Base-by-base conservation (phyloP, 2,888 invertebrate genomes). In the Pandemis corylana region DNA sequence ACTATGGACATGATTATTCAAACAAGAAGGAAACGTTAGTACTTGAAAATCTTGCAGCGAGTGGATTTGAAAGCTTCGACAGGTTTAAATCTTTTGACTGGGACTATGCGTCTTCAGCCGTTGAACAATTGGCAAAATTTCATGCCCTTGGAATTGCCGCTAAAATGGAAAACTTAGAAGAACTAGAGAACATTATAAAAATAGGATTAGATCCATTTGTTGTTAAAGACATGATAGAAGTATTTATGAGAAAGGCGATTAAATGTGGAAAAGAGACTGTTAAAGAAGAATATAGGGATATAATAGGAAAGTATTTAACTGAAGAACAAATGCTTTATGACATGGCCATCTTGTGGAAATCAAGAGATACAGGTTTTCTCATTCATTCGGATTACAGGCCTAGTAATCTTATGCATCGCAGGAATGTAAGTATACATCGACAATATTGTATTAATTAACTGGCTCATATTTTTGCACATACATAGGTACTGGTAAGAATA, bases 111-210 rank as follows among this genome's bases (percentile, higher is more conserved):
- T 77, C 84, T 0, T 76, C 81, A 3, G 82, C 88, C 0, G 78
- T 88, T 0, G 78, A 84, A 36, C 79, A 76, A 1, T 77, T 91
- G 13, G 90, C 91, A 0, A 84, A 83, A 61, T 88, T 89, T 72
- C 92, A 93, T 73, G 91, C 91, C 0, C 76, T 90, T n/a, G 90
- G 90, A 0, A 89, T 90, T 13, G 88, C 89, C 0, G 84, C 86
- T 62, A 83, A 84, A 62, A 85, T 85, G 9, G 85, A 89, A 64
- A 79, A 87, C 28, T 89, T 90, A 0, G 83, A 81, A 15, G 80
- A 81, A 13, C 85, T 84, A 20, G 77, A 79, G 0, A 62, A 63
- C 53, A 75, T 79, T 2, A 72, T 75, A 0, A 72, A 83, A 2
- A 69, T 76, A 7, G 7, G 49, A 0, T 66, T 66, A 0, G 53